Base-by-base conservation (phyloP, 2,888 invertebrate species). In the Tineola bisselliella region DNA sequence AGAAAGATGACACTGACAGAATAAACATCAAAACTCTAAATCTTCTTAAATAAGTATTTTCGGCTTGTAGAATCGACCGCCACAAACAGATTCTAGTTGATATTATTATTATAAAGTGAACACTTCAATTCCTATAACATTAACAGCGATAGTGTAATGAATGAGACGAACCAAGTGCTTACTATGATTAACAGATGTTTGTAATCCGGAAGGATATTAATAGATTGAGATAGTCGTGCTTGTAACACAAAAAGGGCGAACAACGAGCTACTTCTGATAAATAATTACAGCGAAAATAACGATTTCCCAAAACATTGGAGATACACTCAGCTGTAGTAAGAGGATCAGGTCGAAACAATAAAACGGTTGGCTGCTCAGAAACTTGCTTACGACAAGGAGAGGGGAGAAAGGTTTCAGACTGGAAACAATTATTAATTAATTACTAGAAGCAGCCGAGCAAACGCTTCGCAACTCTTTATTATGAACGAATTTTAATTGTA, bases 331-430 rank as follows among this genome's bases (percentile, higher is more conserved):
- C 25, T 30, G 56, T n/a, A 56, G 56, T 58, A 58, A 58, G 58
- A 58, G 58, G 58, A 58, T 58, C 58, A 58, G 58, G 15, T 58
- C 58, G 74, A 79, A 77, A 79, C 79, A 78, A 81, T 81, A 77
- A 79, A 80, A 77, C 73, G 79, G 70, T 73, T 69, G 70, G 73
- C 66, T 72, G 75, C 58, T 31, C 58, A 31, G 15, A n/a, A 33
- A 58, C 33, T 58, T 58, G 58, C 58, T 58, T 58, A 58, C 58
- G 31, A 58, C 33, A 15, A 18, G 58, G 15, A 18, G 6, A 30
- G 30, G 56, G 56, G 56, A 25, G 30, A 33, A 58, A 58, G 33
- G 58, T 31, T 58, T 58, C 15, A 12, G 31, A 56, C 17, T 18
- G 48, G 56, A 18, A 56, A 56, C 58, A 58, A 33, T 58, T 33